Evolutionary conservation across 2,797 vertebrate species (phyloP), one percentile per base, ranked within the genome.

Genomic region (Bufotes viridis): DNA sequence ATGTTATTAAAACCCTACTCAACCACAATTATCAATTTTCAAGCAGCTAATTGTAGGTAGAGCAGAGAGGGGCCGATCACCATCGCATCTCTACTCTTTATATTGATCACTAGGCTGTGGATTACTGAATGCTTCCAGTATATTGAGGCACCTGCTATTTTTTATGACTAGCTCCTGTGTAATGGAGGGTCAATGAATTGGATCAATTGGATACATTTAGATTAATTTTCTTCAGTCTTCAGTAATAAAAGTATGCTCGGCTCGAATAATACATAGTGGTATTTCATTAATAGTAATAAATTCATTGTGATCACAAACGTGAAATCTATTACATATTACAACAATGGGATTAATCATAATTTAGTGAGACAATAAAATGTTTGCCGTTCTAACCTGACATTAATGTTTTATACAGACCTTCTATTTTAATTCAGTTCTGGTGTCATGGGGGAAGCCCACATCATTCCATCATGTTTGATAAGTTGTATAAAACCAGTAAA

Each of bases 91-190:
- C n/a, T 61, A 0, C 34, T 61, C 55, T 57, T 29, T 20, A 84
- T 10, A 57, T 72, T 34, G 26, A 75, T 80, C 53, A 63, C 13
- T 70, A 20, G 57, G n/a, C n/a, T 63, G 51, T 17, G 78, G 65
- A 74, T 80, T 80, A 72, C 55, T 80, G 11, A 60, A 49, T 60
- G 26, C 18, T 58, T 70, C 78, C 17, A 87, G 78, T 79, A 15
- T 76, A 60, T 79, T 22, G 57, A 42, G n/a, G n/a, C 80, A 78
- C 70, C 58, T 76, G 70, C 78, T 87, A 74, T 87, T 82, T 42
- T 82, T 76, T 76, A 42, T 75, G 55, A 63, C 26, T 76, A 26
- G 72, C 70, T 87, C 24, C 63, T 53, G 70, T 82, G 60, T 24
- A 65, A 29, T 22, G 53, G 58, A 67, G 72, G 70, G 24, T 78